Percentiles rank a stretch among this genome's conserved stretches.
Conservation (phyloP, 2,888 invertebrate genomes). For the Holacanthella duospinosa region DNA sequence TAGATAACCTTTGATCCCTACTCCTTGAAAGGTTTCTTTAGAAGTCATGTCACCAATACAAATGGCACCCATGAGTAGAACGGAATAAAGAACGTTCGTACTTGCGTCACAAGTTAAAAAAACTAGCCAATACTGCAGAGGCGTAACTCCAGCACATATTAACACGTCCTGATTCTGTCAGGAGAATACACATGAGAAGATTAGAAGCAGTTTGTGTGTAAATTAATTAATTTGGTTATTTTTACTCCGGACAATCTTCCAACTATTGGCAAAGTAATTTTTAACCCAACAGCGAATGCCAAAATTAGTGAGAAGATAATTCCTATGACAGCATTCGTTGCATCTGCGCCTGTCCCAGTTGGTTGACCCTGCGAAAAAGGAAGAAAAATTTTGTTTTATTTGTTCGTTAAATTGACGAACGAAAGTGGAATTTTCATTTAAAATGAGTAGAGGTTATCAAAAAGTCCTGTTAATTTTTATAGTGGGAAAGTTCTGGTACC, state of each 20-base stretch:
- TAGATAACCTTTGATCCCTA: too few species aligned
- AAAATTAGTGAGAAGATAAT: conserved; percentile 18
- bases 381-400: too few species aligned
- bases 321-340: conserved; percentile 14
- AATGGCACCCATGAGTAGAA: not conserved
- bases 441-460: not conserved
- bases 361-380: conserved; percentile 16
- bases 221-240: too few species aligned
- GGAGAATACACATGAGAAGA: not conserved
- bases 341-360: conserved; percentile 13
- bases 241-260: not conserved
- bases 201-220: too few species aligned
- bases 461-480: not conserved
- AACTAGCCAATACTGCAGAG: not conserved
- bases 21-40: not conserved
- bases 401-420: too few species aligned
- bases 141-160: not conserved
- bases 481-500: too few species aligned
- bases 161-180: not conserved
- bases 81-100: not conserved
- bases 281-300: conserved; percentile 16
- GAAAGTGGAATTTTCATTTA: not conserved
- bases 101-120: not conserved
- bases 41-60: not conserved
- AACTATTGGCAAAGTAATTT: conserved; percentile 12